These are phyloP conservation scores for Herpetotheres cachinnans DNA, from an alignment of 2,113 vertebrate species.

Conservation along the genomic window DNA sequence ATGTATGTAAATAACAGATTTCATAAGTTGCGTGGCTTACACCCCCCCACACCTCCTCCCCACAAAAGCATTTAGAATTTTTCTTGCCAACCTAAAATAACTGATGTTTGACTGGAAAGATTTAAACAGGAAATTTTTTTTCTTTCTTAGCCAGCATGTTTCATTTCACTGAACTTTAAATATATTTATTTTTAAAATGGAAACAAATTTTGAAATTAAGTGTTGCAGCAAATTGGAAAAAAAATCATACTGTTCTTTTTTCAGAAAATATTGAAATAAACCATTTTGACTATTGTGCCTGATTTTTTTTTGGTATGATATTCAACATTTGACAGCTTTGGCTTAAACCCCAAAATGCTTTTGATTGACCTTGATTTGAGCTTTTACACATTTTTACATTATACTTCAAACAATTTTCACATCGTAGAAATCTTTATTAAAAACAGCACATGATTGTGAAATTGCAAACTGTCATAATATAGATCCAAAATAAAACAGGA, in stretches of 20 bases:
- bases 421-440: not conserved
- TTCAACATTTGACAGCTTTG: not conserved
- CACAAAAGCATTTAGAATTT: not conserved
- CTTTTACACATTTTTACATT: not conserved
- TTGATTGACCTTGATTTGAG: not conserved
- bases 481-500: not conserved
- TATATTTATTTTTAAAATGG: not conserved
- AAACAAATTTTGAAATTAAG: not conserved
- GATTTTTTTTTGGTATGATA: not conserved
- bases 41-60: accelerated
- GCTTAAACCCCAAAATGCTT: not conserved
- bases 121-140: not conserved
- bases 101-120: not conserved
- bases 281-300: not conserved
- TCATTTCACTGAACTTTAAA: not conserved
- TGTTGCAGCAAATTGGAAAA: not conserved
- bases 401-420: not conserved
- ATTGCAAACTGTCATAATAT: not conserved
- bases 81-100: not conserved
- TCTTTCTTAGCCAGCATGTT: not conserved
- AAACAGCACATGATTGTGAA: not conserved
- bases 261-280: not conserved
- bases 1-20: not conserved
- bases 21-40: not conserved
- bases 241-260: not conserved